These are phyloP conservation scores for Medauroidea extradentata DNA, from an alignment of 1,140 invertebrate species.

Conservation along the genomic window DNA sequence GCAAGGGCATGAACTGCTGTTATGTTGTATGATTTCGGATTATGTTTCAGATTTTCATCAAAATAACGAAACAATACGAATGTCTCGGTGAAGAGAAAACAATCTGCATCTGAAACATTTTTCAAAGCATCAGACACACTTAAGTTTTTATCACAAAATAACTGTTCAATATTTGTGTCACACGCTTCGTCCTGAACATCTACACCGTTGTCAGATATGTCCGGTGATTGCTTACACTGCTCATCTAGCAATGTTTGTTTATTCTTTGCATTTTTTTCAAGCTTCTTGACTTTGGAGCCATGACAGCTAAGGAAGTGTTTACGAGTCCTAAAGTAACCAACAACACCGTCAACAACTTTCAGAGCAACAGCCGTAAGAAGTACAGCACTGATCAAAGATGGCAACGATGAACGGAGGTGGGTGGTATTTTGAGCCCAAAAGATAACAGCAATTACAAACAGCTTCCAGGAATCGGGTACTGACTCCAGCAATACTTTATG, in stretches of 20 bases:
- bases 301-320: constrained; percentile 15
- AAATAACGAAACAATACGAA: constrained; percentile 53
- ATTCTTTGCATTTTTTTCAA: not conserved
- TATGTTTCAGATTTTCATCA: constrained; percentile 51
- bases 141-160: too few species aligned
- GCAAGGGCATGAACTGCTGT: constrained; percentile 62
- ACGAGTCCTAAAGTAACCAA: constrained; percentile 13
- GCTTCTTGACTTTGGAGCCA: not conserved
- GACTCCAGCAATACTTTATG: constrained; percentile 18
- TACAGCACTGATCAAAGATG: constrained; percentile 17
- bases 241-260: not conserved
- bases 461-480: constrained; percentile 21
- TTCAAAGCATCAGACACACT: not conserved
- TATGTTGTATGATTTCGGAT: constrained; percentile 55
- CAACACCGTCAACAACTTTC: constrained; percentile 9
- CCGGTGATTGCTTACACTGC: too few species aligned
- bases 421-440: constrained; percentile 18
- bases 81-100: constrained; percentile 1
- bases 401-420: constrained; percentile 6
- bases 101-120: not conserved
- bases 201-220: not conserved
- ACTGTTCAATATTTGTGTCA: too few species aligned
- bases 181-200: too few species aligned
- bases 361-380: constrained; percentile 22
- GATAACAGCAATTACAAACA: constrained; percentile 27